phyloP scores from a whole-genome alignment of 2,113 vertebrate species.

The Sapajus apella region DNA sequence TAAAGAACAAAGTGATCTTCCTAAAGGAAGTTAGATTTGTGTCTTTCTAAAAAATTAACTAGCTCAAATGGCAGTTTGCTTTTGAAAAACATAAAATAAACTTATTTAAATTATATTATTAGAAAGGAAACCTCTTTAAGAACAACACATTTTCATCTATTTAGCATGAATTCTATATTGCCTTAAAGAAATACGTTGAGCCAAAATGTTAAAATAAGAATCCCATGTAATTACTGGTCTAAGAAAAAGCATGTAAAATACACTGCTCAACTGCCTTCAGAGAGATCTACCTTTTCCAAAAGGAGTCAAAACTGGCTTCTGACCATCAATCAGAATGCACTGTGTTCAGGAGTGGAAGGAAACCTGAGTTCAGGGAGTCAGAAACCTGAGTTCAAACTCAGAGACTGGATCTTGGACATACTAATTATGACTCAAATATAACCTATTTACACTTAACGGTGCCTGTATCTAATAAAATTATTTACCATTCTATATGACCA shows the following conservation, averaged over 20 bases:
- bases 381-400: background rate
- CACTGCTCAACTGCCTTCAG: background rate
- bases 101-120: background rate
- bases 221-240: background rate
- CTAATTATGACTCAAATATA: background rate
- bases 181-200: background rate
- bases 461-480: background rate
- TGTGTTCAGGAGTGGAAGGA: background rate
- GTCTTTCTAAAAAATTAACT: background rate
- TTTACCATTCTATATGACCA: no score
- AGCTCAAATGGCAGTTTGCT: background rate
- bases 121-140: background rate
- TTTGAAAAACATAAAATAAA: background rate
- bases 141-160: background rate
- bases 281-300: background rate
- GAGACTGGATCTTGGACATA: background rate
- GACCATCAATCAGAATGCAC: background rate
- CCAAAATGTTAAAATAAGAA: slow-evolving; percentile 12
- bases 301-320: background rate
- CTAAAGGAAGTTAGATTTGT: background rate
- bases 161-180: background rate
- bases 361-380: background rate
- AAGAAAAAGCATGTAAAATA: background rate
- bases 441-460: background rate
- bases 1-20: background rate